Evolutionary conservation across 2,113 vertebrate species (phyloP).

Genomic region (Balaenoptera acutorostrata): DNA sequence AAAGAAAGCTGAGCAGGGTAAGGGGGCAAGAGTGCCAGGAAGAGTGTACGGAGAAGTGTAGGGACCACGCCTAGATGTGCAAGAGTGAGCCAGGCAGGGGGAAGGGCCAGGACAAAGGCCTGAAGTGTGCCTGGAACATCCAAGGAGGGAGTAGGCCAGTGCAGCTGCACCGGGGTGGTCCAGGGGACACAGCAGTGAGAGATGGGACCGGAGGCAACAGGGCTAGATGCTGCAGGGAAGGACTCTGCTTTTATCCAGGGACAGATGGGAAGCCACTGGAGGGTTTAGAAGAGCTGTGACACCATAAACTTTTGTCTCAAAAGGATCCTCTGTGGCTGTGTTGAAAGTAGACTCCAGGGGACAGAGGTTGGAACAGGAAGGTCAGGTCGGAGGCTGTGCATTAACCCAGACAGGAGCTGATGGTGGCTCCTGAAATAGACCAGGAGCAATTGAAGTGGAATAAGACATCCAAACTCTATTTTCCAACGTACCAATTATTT

Average conservation of each 20-base stretch:
- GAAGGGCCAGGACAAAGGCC: not conserved
- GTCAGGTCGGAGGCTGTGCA: not conserved
- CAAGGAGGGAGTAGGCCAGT: not conserved
- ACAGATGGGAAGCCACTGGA: not conserved
- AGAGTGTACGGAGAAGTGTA: too few species aligned
- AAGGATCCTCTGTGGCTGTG: not conserved
- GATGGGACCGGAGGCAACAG: not conserved
- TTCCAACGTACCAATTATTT: not conserved
- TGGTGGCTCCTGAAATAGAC: not conserved
- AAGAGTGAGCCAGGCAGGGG: not conserved
- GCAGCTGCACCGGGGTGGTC: not conserved
- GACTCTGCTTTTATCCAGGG: not conserved
- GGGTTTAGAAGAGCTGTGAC: not conserved
- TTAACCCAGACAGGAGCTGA: not conserved
- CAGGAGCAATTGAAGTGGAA: not conserved
- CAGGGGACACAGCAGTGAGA: not conserved
- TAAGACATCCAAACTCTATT: not conserved
- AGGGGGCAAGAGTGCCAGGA: not conserved
- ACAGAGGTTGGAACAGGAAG: not conserved
- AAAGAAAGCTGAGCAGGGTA: not conserved
- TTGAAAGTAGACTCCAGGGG: not conserved
- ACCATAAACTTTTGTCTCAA: not conserved
- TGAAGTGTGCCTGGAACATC: not conserved
- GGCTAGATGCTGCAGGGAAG: not conserved
- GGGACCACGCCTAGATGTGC: accelerated